These are phyloP conservation scores for Exocentrus adspersus DNA, from an alignment of 2,888 invertebrate genomes.

Conservation along the genomic window DNA sequence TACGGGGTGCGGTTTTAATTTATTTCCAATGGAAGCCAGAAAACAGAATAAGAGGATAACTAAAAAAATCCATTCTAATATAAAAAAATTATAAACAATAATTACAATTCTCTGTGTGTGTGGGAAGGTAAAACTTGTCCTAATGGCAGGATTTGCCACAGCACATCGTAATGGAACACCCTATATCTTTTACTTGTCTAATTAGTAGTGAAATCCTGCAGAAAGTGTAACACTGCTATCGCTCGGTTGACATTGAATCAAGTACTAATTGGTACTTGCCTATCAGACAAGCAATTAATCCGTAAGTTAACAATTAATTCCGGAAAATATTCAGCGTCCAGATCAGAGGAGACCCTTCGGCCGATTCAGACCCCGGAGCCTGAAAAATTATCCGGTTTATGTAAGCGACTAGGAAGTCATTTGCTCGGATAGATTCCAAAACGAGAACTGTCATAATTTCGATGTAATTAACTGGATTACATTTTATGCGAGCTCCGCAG, in stretches of 20 bases:
- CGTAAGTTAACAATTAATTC: constrained; percentile 36
- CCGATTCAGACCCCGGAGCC: constrained; percentile 26
- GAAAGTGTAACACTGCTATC: constrained; percentile 29
- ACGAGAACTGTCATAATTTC: constrained; percentile 17
- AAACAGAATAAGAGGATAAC: too few relatives aligned
- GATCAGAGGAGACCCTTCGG: constrained; percentile 30
- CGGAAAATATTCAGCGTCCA: constrained; percentile 35
- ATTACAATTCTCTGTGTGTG: too few relatives aligned
- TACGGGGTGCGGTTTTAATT: constrained; percentile 8
- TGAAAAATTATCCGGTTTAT: constrained; percentile 12
- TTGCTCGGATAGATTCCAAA: constrained; percentile 10
- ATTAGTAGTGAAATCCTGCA: neutral
- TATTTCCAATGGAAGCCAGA: neutral
- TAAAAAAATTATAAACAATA: too few relatives aligned
- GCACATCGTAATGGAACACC: neutral
- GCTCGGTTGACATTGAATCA: constrained; percentile 46
- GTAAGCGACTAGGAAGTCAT: constrained; percentile 22
- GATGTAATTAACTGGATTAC: constrained; percentile 16
- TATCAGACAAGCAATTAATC: constrained; percentile 46
- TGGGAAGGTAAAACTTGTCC: too few relatives aligned
- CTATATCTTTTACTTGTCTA: neutral
- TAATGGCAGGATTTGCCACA: too few relatives aligned
- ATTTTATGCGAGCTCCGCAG: neutral
- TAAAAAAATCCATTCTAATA: too few relatives aligned
- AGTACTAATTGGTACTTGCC: constrained; percentile 45